Percentiles rank a stretch among this genome's conserved stretches.
Conservation (phyloP, 2,797 vertebrate genomes). For the Sternotherus odoratus region DNA sequence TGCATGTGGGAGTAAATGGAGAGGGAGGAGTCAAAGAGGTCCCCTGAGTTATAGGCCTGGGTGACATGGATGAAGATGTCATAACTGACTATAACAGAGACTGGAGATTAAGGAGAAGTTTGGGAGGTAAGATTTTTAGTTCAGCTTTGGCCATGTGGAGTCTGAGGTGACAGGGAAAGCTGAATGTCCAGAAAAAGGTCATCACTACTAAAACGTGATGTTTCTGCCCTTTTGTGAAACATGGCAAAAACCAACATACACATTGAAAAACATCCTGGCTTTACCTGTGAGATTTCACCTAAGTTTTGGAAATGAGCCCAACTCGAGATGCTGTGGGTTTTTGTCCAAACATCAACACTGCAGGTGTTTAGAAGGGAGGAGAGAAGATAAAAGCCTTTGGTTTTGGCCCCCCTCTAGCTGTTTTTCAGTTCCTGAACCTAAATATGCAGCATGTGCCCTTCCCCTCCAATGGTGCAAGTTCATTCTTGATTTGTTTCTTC, state of each 20-base stretch:
- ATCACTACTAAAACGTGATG: too few relatives aligned
- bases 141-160: background rate
- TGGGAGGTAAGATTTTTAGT: background rate
- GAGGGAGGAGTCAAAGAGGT: background rate
- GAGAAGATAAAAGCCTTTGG: constrained; percentile 50
- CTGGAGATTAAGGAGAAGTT: background rate
- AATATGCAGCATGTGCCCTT: background rate
- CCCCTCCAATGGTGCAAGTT: constrained; percentile 44
- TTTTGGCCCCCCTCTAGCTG: constrained; percentile 62
- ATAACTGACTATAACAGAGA: background rate
- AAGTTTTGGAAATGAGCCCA: constrained; percentile 3
- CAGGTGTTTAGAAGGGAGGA: constrained; percentile 42
- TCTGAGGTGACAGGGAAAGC: background rate
- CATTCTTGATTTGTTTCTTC: constrained; percentile 65
- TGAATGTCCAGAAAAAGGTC: background rate
- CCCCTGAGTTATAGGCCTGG: background rate
- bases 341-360: constrained; percentile 38
- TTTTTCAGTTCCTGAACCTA: constrained; percentile 38
- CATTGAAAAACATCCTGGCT: background rate
- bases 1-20: background rate
- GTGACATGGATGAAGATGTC: background rate
- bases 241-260: too few relatives aligned
- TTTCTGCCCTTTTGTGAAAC: background rate
- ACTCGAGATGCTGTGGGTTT: background rate
- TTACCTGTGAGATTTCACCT: background rate